Base-by-base conservation (phyloP, 1,140 invertebrate species). In the Plodia interpunctella region DNA sequence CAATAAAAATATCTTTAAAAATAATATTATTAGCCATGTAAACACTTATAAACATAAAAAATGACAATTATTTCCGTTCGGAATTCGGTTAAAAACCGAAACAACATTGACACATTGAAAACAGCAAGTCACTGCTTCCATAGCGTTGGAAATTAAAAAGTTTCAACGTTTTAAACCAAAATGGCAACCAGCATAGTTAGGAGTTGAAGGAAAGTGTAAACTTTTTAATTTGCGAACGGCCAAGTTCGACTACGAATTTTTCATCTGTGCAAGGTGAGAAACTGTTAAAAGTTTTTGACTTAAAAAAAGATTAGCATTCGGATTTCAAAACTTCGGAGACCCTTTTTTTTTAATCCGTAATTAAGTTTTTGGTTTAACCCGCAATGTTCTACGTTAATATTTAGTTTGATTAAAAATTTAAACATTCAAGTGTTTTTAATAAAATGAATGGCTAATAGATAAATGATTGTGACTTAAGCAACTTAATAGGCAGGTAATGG, bases 181-280 rank as follows among this genome's bases (percentile, higher is more conserved):
- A 86, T 84, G 83, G 79, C 78, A 72, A 56, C 65, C 66, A 65
- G 66, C 82, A 83, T 84, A 84, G 83, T 84, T 87, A 60, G 52
- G 66, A 83, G 73, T 80, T 75, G 71, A 82, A 81, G 65, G 83
- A 87, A 84, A 85, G 80, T 85, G 80, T 77, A 73, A 74, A 87
- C 80, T 87, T 85, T 87, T 87, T 85, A 85, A 83, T 83, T 87
- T 87, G 75, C 70, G 72, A 74, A 76, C 70, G 66, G 65, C 74
- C 63, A 65, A 67, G 72, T 78, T 77, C 68, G 62, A 66, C 74
- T 68, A 70, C 69, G 72, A 76, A 78, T 84, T 84, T 84, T 82
- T 80, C 81, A 79, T 70, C 76, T 71, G 52, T 32, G 49, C 57
- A 44, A 70, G 62, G 66, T 69, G 69, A 70, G 65, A 65, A 71